These are phyloP conservation scores for Microctenopoma lineatum DNA, from an alignment of 2,797 vertebrate genomes.

Conservation along the genomic window DNA sequence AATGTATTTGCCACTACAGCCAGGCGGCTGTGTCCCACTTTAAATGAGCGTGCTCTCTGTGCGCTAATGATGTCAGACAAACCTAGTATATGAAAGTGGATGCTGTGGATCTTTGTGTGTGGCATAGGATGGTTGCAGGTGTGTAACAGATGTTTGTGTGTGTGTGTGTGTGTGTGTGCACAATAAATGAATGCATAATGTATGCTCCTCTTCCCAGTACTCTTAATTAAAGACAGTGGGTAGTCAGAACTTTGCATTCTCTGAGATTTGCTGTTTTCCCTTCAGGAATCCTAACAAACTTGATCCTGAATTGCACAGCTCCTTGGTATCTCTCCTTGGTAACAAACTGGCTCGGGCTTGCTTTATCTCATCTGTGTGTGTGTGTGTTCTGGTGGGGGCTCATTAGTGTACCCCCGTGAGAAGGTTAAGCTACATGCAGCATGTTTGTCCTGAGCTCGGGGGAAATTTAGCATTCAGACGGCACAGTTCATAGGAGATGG, in stretches of 20 bases:
- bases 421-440: slow-evolving; percentile 39
- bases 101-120: slow-evolving; percentile 19
- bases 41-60: slow-evolving; percentile 6
- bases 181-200: slow-evolving; percentile 53
- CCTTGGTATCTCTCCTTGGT: slow-evolving; percentile 13
- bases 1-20: slow-evolving; percentile 6
- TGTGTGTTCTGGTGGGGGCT: slow-evolving; percentile 22
- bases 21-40: slow-evolving; percentile 20
- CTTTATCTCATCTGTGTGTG: slow-evolving; percentile 41
- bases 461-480: slow-evolving; percentile 66
- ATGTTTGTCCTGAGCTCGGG: slow-evolving; percentile 57
- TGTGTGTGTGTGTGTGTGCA: slow-evolving; percentile 9
- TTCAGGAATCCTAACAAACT: slow-evolving; percentile 40
- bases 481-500: slow-evolving; percentile 26
- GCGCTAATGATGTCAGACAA: slow-evolving; percentile 31
- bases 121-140: slow-evolving; percentile 15
- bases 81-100: not conserved
- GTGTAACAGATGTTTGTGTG: slow-evolving; percentile 7
- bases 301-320: slow-evolving; percentile 30
- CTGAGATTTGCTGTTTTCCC: slow-evolving; percentile 23
- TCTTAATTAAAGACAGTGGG: slow-evolving; percentile 47
- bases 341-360: slow-evolving; percentile 26
- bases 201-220: slow-evolving; percentile 41
- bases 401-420: slow-evolving; percentile 60
- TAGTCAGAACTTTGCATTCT: slow-evolving; percentile 36